These are phyloP conservation scores for Apodemus agrarius DNA, from an alignment of 2,797 vertebrate genomes.

Conservation along the genomic window DNA sequence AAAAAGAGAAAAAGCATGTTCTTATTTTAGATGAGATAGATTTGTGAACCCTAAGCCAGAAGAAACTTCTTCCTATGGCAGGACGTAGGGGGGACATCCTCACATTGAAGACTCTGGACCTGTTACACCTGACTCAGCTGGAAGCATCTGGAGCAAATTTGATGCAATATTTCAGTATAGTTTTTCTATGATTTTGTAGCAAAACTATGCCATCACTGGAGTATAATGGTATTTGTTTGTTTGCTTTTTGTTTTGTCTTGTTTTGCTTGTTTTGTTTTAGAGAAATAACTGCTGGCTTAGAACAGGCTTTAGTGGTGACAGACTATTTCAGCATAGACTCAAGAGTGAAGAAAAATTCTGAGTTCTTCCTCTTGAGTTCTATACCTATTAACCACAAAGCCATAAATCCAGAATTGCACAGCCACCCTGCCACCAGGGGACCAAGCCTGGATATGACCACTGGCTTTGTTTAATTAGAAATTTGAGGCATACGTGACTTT, in stretches of 20 bases:
- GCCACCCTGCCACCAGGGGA: no score
- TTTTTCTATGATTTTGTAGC: neutral
- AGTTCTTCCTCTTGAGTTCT: neutral
- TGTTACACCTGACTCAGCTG: neutral
- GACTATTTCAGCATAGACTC: neutral
- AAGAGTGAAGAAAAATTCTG: neutral
- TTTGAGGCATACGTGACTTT: conserved; percentile 20
- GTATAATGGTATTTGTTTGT: neutral
- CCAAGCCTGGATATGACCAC: neutral
- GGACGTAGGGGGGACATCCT: neutral
- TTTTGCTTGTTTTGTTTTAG: neutral
- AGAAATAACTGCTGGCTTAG: neutral
- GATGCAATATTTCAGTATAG: neutral
- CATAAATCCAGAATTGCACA: neutral
- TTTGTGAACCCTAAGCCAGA: neutral
- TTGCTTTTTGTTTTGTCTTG: neutral
- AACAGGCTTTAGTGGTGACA: neutral
- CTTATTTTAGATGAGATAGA: neutral
- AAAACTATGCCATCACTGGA: neutral
- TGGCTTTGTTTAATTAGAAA: conserved; percentile 22
- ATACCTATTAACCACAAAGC: neutral
- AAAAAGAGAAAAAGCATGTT: neutral
- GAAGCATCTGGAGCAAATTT: neutral
- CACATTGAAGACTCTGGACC: no score
- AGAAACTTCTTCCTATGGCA: neutral